Evolutionary conservation across 2,797 vertebrate genomes (phyloP).

Genomic region (Cyclura pinguis): DNA sequence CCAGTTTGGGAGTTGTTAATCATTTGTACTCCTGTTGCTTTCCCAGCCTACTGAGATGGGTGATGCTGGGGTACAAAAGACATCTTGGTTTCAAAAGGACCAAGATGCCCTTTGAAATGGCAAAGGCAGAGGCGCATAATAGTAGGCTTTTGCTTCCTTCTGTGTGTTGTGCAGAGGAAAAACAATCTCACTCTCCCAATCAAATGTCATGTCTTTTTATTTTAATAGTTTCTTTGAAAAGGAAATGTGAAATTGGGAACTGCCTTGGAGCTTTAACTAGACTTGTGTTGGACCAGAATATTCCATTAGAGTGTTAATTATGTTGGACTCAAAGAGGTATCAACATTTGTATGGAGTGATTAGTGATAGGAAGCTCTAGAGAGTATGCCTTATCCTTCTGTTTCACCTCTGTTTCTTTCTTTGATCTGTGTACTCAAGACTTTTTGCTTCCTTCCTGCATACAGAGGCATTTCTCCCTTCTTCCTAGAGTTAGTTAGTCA

Average conservation of each 20-base stretch:
- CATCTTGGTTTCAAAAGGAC: neutral
- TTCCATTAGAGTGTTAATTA: neutral
- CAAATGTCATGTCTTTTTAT: neutral
- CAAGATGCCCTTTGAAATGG: neutral
- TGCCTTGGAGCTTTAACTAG: neutral
- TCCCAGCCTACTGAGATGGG: neutral
- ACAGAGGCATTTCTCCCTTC: too few species aligned
- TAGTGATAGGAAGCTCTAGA: neutral
- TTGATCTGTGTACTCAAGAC: too few species aligned
- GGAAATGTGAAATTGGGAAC: neutral
- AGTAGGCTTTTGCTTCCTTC: neutral
- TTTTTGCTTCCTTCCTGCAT: too few species aligned
- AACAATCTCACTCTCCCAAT: neutral
- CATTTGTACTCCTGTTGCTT: neutral
- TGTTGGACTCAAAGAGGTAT: neutral
- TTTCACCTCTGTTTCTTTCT: too few species aligned
- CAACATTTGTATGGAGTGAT: neutral
- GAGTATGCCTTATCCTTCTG: too few species aligned
- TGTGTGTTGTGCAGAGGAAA: neutral
- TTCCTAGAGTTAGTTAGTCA: too few species aligned
- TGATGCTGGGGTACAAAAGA: neutral
- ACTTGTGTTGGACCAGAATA: neutral
- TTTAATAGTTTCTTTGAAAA: neutral
- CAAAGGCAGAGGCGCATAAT: neutral
- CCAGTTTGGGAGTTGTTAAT: neutral